Percentiles rank a stretch among this genome's conserved stretches.
Conservation (phyloP, 2,113 vertebrate genomes). For the Thermophis baileyi region DNA sequence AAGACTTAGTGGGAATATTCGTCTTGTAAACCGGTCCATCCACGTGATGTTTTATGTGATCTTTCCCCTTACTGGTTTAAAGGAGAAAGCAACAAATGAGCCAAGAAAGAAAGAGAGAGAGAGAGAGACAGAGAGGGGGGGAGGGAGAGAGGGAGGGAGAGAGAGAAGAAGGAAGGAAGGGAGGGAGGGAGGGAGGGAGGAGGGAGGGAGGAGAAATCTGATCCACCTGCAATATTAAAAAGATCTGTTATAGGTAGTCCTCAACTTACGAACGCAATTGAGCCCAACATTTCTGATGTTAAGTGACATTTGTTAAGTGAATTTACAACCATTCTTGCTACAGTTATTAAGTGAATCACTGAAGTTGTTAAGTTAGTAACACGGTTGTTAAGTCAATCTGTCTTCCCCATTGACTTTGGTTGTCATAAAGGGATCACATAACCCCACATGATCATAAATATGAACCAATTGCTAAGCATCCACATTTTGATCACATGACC, state of each 20-base stretch:
- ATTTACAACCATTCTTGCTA: neutral
- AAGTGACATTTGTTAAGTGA: neutral
- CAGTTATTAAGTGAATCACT: neutral
- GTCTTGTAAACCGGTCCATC: neutral
- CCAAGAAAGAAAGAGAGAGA: neutral
- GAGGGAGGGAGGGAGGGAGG: too few relatives aligned
- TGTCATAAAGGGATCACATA: too few relatives aligned
- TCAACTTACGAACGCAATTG: neutral
- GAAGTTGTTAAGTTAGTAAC: neutral
- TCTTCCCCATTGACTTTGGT: neutral
- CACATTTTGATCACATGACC: too few relatives aligned
- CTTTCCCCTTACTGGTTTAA: neutral
- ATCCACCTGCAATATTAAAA: neutral
- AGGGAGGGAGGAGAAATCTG: neutral
- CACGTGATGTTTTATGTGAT: neutral
- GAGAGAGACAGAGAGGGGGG: rapidly evolving
- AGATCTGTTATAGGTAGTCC: neutral
- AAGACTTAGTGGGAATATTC: neutral
- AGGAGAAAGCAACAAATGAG: neutral
- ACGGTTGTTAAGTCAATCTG: neutral
- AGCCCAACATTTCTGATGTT: neutral
- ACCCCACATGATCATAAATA: too few relatives aligned
- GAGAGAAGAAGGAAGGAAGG: too few relatives aligned
- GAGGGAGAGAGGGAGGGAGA: rapidly evolving
- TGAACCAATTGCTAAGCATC: too few relatives aligned